phyloP scores from a whole-genome alignment of 2,797 vertebrate species.

The Semaprochilodus insignis region DNA sequence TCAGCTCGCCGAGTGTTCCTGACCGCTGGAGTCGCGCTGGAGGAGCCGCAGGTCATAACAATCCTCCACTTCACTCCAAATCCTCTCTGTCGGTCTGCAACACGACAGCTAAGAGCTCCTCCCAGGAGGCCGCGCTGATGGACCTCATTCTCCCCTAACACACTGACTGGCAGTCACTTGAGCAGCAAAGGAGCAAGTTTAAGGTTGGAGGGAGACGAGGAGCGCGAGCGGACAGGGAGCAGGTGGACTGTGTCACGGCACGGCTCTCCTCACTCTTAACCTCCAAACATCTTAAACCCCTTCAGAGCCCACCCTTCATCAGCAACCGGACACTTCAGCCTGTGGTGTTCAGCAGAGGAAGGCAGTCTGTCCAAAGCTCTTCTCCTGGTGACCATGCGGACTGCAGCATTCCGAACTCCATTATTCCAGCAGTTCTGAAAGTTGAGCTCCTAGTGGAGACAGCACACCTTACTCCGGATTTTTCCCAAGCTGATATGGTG shows the following conservation, averaged over 20 bases:
- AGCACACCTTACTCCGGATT: too few species aligned
- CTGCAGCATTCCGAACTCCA: too few species aligned
- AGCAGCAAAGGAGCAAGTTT: constrained; percentile 22
- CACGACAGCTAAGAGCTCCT: constrained; percentile 18
- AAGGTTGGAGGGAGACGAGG: constrained; percentile 27
- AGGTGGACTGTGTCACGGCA: constrained; percentile 42
- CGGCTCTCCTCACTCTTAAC: constrained; percentile 41
- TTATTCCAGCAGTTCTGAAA: too few species aligned
- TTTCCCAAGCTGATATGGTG: too few species aligned
- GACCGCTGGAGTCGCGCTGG: constrained; percentile 29
- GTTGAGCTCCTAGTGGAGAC: too few species aligned
- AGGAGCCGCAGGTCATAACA: constrained; percentile 57
- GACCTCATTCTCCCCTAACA: constrained; percentile 27
- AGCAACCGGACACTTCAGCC: too few species aligned
- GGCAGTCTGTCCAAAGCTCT: not conserved
- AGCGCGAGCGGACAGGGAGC: constrained; percentile 35
- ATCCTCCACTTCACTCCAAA: constrained; percentile 42
- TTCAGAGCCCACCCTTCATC: not conserved
- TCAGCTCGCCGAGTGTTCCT: constrained; percentile 33
- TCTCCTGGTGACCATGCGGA: too few species aligned
- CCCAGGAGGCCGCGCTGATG: constrained; percentile 33
- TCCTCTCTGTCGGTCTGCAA: constrained; percentile 30
- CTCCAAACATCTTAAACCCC: constrained; percentile 35
- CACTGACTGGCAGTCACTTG: constrained; percentile 23
- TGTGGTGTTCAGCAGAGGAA: not conserved